Base-by-base conservation (phyloP, 2,888 invertebrate genomes). In the Cheilosia scutellata region DNA sequence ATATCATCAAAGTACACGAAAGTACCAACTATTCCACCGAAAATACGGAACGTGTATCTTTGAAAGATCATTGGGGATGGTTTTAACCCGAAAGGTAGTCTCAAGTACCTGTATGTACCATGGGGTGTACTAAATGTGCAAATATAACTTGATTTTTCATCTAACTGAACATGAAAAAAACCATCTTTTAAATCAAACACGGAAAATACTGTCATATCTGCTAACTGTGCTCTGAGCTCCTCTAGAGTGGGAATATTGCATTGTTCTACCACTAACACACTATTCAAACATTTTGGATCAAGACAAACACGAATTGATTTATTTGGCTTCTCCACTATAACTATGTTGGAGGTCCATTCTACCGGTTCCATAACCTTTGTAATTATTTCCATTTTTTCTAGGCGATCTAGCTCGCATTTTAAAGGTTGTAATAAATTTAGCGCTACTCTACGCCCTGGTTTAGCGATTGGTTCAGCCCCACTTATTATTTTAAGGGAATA, bases 31-130 rank as follows among this genome's bases (percentile, higher is more conserved):
- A 80, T 42, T 29, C 74, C 47, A 31, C 68, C 53, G 62, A 80
- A 68, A 2, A 55, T 71, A 49, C 75, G 87, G 76, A 47, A 82
- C 68, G 79, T 89, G 89, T 40, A 82, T 58, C 70, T 82, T 71
- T 71, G 82, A 60, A 75, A 82, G 66, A 66, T 49, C 74, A 78
- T 82, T 65, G 58, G 74, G 27, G 51, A 49, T n/a, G 60, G 60
- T 6, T 31, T 71, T 5, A 71, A 40, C 16, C 82, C 82, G 55
- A 75, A 75, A 37, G 53, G 62, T 44, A 74, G 47, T 33, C 65
- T 62, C 47, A 31, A 51, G 31, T 65, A 79, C 60, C 66, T 33
- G 49, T 57, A 72, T 13, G 51, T 40, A 0, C 62, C 42, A 68
- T 60, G 42, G 5, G 44, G 13, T 62, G 70, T 70, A 44, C 70